Evolutionary conservation across 92 coral and sea anemone genomes (phyloP), one percentile per base, ranked within the genome.

Genomic region (Isaurus tuberculatus): DNA sequence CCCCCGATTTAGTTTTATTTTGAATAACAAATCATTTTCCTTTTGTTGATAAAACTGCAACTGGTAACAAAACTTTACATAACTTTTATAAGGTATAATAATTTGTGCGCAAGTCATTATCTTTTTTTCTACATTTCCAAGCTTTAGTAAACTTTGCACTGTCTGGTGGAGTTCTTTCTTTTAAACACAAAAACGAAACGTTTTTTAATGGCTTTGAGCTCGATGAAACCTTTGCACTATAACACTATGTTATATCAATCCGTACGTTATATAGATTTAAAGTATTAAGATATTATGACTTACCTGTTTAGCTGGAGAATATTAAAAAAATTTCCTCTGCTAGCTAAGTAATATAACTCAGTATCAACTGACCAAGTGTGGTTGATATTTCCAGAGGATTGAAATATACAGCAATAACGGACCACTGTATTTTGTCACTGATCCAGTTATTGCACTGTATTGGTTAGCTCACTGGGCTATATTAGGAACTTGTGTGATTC

Each of bases 401-500:
- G n/a, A 49, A 49, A 49, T 49, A 1, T 49, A 49, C 58, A 49
- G 58, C 58, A 4, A 49, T 49, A 49, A 49, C 58, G n/a, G 46
- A 11, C 23, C 20, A 49, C 58, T 49, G 20, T 49, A 49, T 49
- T n/a, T 49, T 49, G 5, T 49, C 58, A 49, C 11, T 49, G 58
- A 49, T 49, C 58, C 58, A 58, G 82, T 58, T 58, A 57, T 55
- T 77, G 70, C 82, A 31, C 82, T 58, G 34, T 77, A 37, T 55
- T 33, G 36, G 82, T 58, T 77, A 58, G 33, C 82, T 77, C 82
- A 77, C 82, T 25, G 25, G 48, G 69, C 51, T 77, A 77, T 58
- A 77, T 77, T 60, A 67, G 70, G 82, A 77, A 58, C 82, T 77
- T 34, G 70, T 77, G 68, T 57, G 69, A 77, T 77, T 57, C 30